Base-by-base conservation (phyloP, 2,888 invertebrate species). In the Nomada fabriciana region DNA sequence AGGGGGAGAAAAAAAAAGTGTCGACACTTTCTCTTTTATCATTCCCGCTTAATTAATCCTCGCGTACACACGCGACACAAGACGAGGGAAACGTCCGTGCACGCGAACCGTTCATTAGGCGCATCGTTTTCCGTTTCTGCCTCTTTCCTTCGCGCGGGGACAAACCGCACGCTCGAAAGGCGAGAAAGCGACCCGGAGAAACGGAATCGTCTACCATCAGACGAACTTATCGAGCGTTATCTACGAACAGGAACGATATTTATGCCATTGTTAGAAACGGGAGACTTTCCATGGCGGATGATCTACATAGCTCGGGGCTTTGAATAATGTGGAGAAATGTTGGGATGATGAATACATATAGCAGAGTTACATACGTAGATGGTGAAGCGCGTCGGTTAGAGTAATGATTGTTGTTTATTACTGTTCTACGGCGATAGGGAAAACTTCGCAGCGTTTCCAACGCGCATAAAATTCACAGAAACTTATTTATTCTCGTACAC, bases 41-140 rank as follows among this genome's bases (percentile, higher is more conserved):
- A 79, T 79, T 70, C 71, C 25, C 60, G 80, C 15, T 80, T 80
- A 80, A 80, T 80, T 80, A 80, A 80, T 79, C 69, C 79, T 52
- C 23, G 18, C 52, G 70, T 78, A 64, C 11, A 65, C 61, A 53
- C 64, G 71, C 65, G 80, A 80, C 71, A 59, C 63, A 43, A 36
- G 29, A 52, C 52, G 67, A 43, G 80, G 67, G 80, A 80, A 80
- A 79, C 72, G 71, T 65, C 29, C 55, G 55, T 36, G 61, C 80
- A 80, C 80, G 80, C 80, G 80, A 80, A 55, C 60, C 80, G 80
- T 72, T 79, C 80, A 72, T 80, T 80, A 80, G 67, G 67, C 50
- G 47, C 80, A 79, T 80, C 80, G 78, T 67, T 71, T 67, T 61
- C 71, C 36, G 79, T 53, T 77, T 78, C 69, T 69, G 78, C n/a